Evolutionary conservation across 2,888 invertebrate genomes (phyloP), one percentile per base, ranked within the genome.

Genomic region (Synergus japonicus): DNA sequence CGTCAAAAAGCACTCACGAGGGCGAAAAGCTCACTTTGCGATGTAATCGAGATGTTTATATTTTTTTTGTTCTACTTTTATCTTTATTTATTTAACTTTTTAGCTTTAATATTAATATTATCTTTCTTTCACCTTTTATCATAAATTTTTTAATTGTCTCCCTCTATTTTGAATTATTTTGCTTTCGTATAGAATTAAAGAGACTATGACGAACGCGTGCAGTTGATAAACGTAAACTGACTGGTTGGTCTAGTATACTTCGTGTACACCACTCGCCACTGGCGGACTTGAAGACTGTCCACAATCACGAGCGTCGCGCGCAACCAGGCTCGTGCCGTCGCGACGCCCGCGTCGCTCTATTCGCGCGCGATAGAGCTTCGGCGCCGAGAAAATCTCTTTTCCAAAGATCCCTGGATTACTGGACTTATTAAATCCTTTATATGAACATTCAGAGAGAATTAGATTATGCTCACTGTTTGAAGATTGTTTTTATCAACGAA

Each of bases 261-360:
- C 29, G 12, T 49, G 29, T 69, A 46, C 46, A 29, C 46, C 22
- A 22, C 29, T 69, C 69, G 44, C 60, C 12, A 22, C 60, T 60
- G 10, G 22, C 22, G 60, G 13, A 60, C 60, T 46, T 60, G 22
- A 12, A 29, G 83, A 86, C 81, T 84, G 78, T 76, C 81, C 83
- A 82, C 85, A 82, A 46, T 77, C 82, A 82, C 67, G 18, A 78
- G 78, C 69, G 81, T 54, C 80, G 83, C 83, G 86, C 86, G 83
- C 86, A 83, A 82, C 81, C 67, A 69, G 58, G 58, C 76, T 76
- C 79, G 80, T 73, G 80, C 67, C 76, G 63, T 69, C 76, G 76
- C 80, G 77, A 76, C 65, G 65, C 79, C 37, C 67, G 76, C 76
- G 77, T 82, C 79, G 60, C 67, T 78, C 78, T 77, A 78, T 83